phyloP scores from a whole-genome alignment of 2,113 vertebrate genomes.

The Lagenorhynchus albirostris region DNA sequence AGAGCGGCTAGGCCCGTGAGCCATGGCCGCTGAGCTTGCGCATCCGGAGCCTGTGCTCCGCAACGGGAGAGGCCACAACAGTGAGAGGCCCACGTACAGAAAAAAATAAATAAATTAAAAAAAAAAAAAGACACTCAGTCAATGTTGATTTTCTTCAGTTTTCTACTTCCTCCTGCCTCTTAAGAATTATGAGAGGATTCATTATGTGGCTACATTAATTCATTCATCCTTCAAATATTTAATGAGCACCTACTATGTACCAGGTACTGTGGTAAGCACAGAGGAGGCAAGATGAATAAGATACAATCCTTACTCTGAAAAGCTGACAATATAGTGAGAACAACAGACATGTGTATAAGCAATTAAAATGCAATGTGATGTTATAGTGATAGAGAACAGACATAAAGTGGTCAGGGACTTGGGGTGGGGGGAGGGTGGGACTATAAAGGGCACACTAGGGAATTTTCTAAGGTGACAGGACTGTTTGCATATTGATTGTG shows the following conservation, averaged over 20 bases:
- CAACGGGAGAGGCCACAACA: too few species aligned
- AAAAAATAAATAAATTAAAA: too few species aligned
- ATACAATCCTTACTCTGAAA: neutral
- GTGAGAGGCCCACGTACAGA: too few species aligned
- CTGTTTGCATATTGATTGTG: neutral
- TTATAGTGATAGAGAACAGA: neutral
- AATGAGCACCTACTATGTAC: neutral
- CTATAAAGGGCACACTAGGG: neutral
- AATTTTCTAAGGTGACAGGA: neutral
- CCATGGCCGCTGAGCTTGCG: too few species aligned
- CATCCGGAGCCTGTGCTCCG: too few species aligned
- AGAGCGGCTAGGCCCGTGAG: too few species aligned
- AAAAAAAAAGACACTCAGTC: slow-evolving; percentile 30
- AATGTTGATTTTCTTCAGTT: slow-evolving; percentile 5
- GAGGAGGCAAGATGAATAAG: neutral
- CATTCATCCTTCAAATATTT: slow-evolving; percentile 11
- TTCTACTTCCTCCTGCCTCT: neutral
- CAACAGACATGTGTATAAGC: neutral
- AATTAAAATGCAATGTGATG: neutral
- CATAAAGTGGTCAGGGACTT: neutral
- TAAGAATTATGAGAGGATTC: slow-evolving; percentile 9
- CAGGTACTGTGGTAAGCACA: neutral
- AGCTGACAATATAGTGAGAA: neutral
- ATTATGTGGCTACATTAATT: neutral
- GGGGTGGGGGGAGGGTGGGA: neutral